Base-by-base conservation (phyloP, 2,888 invertebrate species). In the Caenorhabditis panamensis region DNA sequence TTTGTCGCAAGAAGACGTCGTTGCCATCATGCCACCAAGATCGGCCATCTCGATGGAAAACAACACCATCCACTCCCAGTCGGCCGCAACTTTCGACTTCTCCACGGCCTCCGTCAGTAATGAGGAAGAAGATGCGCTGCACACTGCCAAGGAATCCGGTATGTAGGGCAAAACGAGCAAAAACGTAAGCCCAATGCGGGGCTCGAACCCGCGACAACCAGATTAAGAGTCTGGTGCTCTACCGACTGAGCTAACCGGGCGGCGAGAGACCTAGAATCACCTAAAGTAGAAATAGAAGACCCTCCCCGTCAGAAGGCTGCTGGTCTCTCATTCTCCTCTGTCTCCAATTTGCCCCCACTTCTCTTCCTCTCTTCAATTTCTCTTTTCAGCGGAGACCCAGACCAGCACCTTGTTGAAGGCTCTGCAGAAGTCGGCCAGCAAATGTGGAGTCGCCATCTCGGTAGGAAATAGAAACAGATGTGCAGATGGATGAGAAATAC, bases 181-280 rank as follows among this genome's bases (percentile, higher is more conserved):
- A 41, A 54, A 37, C 56, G 44, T 75, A 79, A 86, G 87, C 87
- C 86, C 87, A 84, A 87, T 87, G 87, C 87, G 88, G 88, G 88
- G 88, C 88, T 88, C 87, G 87, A 88, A 88, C 87, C 88, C 88
- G 87, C 87, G 88, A 87, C 87, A 87, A 83, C 88, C 87, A 88
- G 88, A 88, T 88, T 88, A 88, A 88, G 88, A 88, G 88, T 88
- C 87, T 88, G 88, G 88, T 88, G 88, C 88, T 88, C 88, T 88
- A 88, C 88, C 87, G 87, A 88, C 88, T 88, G 87, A 88, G 88
- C 88, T 88, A 88, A 88, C 88, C 87, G 87, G 87, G 84, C 87
- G 68, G 72, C 69, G 37, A 59, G 18, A 20, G 24, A 22, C 31
- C 20, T 37, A n/a, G 58, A 26, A 22, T 18, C 5, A 16, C n/a